These are phyloP conservation scores for Otolemur garnettii DNA, from an alignment of 2,113 vertebrate genomes.

Conservation along the genomic window DNA sequence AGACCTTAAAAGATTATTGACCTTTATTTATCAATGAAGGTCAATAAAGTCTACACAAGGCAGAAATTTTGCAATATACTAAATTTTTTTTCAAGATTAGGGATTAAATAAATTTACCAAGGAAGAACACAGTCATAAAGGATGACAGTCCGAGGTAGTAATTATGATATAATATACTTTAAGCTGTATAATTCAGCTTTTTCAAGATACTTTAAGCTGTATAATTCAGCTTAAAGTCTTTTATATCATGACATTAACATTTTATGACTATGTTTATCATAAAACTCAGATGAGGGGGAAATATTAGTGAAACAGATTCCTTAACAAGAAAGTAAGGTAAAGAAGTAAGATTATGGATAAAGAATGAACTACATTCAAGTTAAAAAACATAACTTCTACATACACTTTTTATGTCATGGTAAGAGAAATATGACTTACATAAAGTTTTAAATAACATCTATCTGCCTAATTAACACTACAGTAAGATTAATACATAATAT, in stretches of 20 bases:
- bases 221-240: not conserved
- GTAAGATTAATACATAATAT: conserved; percentile 4
- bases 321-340: conserved; percentile 27
- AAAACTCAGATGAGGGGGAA: not conserved
- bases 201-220: too few relatives aligned
- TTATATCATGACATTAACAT: not conserved
- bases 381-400: not conserved
- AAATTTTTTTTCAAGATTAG: not conserved
- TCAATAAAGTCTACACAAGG: not conserved
- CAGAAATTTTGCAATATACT: conserved; percentile 17
- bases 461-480: not conserved
- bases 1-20: not conserved
- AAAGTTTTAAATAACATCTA: not conserved
- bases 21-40: not conserved
- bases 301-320: not conserved
- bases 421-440: conserved; percentile 47
- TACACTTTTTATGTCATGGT: not conserved
- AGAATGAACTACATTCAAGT: conserved; percentile 17
- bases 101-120: not conserved
- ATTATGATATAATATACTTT: too few relatives aligned
- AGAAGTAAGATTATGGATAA: not conserved
- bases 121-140: too few relatives aligned
- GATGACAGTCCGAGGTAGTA: too few relatives aligned
- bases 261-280: conserved; percentile 34
- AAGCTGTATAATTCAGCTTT: too few relatives aligned